Evolutionary conservation across 2,797 vertebrate species (phyloP), one percentile per base, ranked within the genome.

Genomic region (Manis crassicaudata): DNA sequence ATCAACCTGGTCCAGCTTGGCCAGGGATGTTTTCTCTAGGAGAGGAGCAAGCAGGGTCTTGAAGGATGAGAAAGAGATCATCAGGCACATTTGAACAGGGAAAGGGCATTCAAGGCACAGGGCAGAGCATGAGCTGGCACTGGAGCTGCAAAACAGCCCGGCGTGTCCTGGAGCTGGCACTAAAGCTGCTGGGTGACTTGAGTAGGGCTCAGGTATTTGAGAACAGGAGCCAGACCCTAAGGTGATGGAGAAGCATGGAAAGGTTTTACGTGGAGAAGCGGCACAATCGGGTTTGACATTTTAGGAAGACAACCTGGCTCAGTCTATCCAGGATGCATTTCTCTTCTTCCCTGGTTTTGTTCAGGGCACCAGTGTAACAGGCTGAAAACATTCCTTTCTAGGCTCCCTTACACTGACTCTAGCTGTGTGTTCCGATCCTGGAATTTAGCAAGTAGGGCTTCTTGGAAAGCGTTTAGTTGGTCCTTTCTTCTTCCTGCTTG

Each of bases 101-200:
- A 52, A 54, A 73, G 50, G 29, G n/a, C 23, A 16, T 23, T 46
- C 0, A 2, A 63, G 25, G 54, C 40, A 7, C 23, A n/a, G 6
- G 60, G 62, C 20, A 9, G 40, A 70, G 29, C 2, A 0, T 18
- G 43, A n/a, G 11, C 32, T 29, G 29, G 70, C n/a, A 20, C 58
- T 4, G 1, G 73, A 50, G 54, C 76, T 76, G 32, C 18, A 3
- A 11, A 29, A 35, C 21, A 90, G 43, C 68, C 54, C 1, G 4
- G 46, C 1, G 1, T 5, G 7, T 32, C 2, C 14, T 4, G 1
- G 65, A 5, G 3, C 25, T 23, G 7, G 23, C 50, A 1, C 25
- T 35, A 67, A 27, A 40, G 25, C 29, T 35, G 11, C 62, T 58
- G 0, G 1, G 46, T 7, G 25, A 27, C 87, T n/a, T 4, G 23